phyloP scores from a whole-genome alignment of 2,113 vertebrate genomes.

The Cryptoleucopteryx plumbea region DNA sequence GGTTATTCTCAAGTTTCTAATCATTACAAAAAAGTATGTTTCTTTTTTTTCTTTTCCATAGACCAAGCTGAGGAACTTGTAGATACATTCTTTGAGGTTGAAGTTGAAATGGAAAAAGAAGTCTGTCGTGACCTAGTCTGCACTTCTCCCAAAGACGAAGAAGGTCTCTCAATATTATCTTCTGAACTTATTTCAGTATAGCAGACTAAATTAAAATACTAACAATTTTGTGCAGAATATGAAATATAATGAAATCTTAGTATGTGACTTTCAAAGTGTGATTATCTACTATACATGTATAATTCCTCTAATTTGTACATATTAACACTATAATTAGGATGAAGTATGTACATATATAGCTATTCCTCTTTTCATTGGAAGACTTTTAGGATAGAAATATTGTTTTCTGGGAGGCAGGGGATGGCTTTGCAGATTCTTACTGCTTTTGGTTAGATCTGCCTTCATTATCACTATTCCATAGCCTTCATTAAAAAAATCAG shows the following conservation, averaged over 20 bases:
- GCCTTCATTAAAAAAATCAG: neutral
- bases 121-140: conserved; percentile 96
- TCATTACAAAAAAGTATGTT: neutral
- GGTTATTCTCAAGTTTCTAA: neutral
- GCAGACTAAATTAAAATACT: neutral
- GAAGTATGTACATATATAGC: neutral
- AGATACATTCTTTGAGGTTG: conserved; percentile 96
- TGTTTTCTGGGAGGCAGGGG: neutral
- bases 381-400: neutral
- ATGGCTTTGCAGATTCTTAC: neutral
- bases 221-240: neutral
- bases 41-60: conserved; percentile 20
- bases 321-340: neutral
- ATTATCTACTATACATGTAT: neutral
- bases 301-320: neutral
- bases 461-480: neutral
- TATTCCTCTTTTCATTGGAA: neutral
- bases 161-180: conserved; percentile 78
- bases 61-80: conserved; percentile 91
- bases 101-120: conserved; percentile 98
- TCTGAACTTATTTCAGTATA: neutral
- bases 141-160: conserved; percentile 94
- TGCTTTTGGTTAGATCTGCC: neutral
- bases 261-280: neutral
- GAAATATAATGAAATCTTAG: neutral